Evolutionary conservation across 2,797 vertebrate species (phyloP), one percentile per base, ranked within the genome.

Genomic region (Adelosebastes latens): DNA sequence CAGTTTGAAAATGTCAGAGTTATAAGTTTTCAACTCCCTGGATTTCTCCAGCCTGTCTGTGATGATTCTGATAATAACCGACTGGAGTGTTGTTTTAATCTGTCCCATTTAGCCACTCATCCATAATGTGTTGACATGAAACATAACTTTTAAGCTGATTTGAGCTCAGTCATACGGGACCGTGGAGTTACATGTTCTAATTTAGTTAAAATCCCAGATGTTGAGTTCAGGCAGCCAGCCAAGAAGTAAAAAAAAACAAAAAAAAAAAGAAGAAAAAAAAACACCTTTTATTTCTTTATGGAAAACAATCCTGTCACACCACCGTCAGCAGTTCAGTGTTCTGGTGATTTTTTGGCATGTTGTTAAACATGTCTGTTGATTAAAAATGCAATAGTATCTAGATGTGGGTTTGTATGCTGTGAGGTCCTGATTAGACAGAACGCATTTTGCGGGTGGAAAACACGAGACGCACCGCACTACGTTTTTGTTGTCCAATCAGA

Each of bases 201-300:
- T 87, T 89, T 81, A 62, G 71, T 83, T 82, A 14, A 77, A 89
- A 78, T 81, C 82, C 76, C 86, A 93, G 83, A 89, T 87, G 87
- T 78, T 73, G 58, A 71, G 34, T 60, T 27, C 72, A 62, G 75
- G 66, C 71, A 69, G 67, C 39, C 68, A 66, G 61, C 80, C 70
- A 72, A 46, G 31, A 72, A 58, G 42, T 13, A 24, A 10, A 77
- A 53, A 69, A 76, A 42, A 29, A 46, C 13, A 42, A 34, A 46
- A 3, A 8, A 46, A 18, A 46, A 46, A 46, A 46, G 6, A 3
- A 46, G 6, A 6, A 42, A 46, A 46, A 39, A 20, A 46, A 27
- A 46, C 7, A 42, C 53, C 9, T 86, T 84, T 83, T 79, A 65
- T 66, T 67, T 67, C 42, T 58, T 83, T 46, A 53, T 74, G 64